Conservation (phyloP, 2,888 invertebrate species). For the Tribolium freemani region DNA sequence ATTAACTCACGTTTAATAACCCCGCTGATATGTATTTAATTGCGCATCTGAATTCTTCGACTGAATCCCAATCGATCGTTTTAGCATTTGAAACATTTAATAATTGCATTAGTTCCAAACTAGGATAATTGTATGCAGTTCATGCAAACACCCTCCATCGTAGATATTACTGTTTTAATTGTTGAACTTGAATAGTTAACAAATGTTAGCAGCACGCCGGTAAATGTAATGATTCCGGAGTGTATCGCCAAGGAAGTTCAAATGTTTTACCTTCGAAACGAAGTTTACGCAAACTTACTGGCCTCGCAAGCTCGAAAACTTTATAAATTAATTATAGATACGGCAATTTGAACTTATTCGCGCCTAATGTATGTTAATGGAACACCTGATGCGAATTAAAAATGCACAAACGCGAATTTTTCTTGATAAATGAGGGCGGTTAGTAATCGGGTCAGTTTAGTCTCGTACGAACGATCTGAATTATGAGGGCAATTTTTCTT, state of each 20-base stretch:
- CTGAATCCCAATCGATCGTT: neutral
- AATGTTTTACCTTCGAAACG: neutral
- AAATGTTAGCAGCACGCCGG: neutral
- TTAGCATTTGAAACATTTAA: neutral
- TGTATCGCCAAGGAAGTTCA: neutral
- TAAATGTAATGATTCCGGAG: neutral
- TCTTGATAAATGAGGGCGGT: neutral
- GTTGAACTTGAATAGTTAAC: neutral
- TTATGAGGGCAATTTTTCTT: neutral
- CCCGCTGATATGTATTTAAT: neutral
- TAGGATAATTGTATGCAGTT: neutral
- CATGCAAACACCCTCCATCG: neutral
- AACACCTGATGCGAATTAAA: neutral
- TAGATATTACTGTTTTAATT: neutral
- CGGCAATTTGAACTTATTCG: neutral
- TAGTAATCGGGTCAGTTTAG: neutral
- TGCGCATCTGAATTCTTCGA: neutral
- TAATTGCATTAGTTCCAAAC: neutral
- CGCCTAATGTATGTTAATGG: neutral
- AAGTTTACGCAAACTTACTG: neutral
- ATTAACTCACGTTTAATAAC: too few species aligned
- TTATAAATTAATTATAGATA: neutral
- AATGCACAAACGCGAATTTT: neutral
- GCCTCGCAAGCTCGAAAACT: neutral
- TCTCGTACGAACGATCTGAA: neutral